These are phyloP conservation scores for Orthonychiurus folsomi DNA, from an alignment of 2,888 invertebrate genomes.

Conservation along the genomic window DNA sequence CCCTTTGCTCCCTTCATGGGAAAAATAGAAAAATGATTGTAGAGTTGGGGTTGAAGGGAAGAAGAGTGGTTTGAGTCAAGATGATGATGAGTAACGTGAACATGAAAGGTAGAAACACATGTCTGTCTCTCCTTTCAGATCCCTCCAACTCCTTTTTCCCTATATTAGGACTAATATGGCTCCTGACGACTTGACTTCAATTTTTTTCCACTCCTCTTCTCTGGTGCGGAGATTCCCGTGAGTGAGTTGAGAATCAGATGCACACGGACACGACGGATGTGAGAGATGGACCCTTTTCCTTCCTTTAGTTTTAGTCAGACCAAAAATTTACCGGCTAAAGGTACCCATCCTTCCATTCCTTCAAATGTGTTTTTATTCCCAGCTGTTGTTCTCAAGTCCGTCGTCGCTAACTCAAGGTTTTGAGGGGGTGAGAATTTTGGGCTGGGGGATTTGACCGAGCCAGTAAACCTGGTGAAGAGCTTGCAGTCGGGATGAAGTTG, in stretches of 20 bases:
- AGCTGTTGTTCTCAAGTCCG: slow-evolving; percentile 29
- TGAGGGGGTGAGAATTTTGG: slow-evolving; percentile 24
- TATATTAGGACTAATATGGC: too few relatives aligned
- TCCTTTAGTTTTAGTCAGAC: background rate
- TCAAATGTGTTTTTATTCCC: slow-evolving; percentile 42
- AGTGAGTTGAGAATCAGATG: background rate
- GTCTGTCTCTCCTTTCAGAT: slow-evolving; percentile 4
- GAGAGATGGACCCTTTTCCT: background rate
- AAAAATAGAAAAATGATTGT: slow-evolving; percentile 13
- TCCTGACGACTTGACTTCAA: background rate
- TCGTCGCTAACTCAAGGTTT: slow-evolving; percentile 14
- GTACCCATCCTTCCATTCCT: too few relatives aligned
- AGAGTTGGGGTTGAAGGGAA: slow-evolving; percentile 12
- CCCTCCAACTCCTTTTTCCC: background rate
- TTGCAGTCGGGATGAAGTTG: too few relatives aligned
- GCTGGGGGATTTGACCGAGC: too few relatives aligned
- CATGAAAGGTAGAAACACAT: slow-evolving; percentile 28
- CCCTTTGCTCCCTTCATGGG: background rate
- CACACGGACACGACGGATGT: slow-evolving; percentile 2
- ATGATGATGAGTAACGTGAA: slow-evolving; percentile 23
- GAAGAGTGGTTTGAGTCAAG: background rate
- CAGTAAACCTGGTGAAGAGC: too few relatives aligned
- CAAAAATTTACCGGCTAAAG: background rate
- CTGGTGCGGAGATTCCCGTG: background rate
- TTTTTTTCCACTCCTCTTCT: background rate